Evolutionary conservation across 2,113 vertebrate genomes (phyloP).

Genomic region (Pan troglodytes): NHGRI_mPanTro3-v2.1_pri NC_086015.1:24329001-24329500

Average conservation of each 20-base stretch:
- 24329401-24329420: conserved; percentile 13
- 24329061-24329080: neutral
- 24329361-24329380: conserved; percentile 15
- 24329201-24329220: neutral
- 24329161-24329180: neutral
- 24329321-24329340: neutral
- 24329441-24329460: conserved; percentile 40
- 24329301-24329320: neutral
- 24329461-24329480: neutral
- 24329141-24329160: conserved; percentile 34
- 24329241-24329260: neutral
- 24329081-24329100: neutral
- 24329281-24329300: neutral
- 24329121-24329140: neutral
- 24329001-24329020: neutral
- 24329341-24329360: neutral
- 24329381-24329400: neutral
- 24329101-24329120: neutral
- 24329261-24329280: neutral
- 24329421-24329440: neutral
- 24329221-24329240: neutral
- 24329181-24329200: neutral
- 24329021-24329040: conserved; percentile 18
- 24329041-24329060: neutral
- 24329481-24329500: neutral